These are phyloP conservation scores for Stegodyphus mimosarum DNA, from an alignment of 1,140 invertebrate genomes.

Conservation along the genomic window DNA sequence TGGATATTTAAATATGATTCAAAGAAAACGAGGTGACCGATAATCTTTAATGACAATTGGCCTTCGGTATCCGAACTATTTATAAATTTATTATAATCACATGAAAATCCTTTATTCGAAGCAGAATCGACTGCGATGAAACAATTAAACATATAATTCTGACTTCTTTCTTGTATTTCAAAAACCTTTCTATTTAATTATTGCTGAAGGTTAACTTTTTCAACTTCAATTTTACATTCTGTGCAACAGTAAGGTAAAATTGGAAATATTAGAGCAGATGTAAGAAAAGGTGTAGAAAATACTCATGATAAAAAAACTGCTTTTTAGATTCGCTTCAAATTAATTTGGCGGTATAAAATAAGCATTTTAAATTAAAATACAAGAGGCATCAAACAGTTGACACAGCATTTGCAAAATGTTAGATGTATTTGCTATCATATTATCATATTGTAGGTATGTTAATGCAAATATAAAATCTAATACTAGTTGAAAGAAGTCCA, in stretches of 20 bases:
- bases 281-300: slow-evolving; percentile 47
- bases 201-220: slow-evolving; percentile 21
- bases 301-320: background rate
- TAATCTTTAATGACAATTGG: no score
- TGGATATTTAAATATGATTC: no score
- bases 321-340: no score
- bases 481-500: no score
- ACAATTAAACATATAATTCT: slow-evolving; percentile 16
- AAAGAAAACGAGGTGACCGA: no score
- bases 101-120: background rate
- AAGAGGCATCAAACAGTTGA: no score
- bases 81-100: background rate
- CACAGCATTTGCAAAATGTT: no score
- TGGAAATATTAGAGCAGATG: slow-evolving; percentile 13
- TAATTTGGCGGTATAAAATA: no score
- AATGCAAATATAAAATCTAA: no score
- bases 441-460: no score
- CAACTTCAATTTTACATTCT: slow-evolving; percentile 15
- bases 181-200: background rate
- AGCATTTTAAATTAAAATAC: no score
- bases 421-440: no score
- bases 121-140: background rate
- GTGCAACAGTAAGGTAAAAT: slow-evolving; percentile 23
- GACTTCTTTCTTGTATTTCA: slow-evolving; percentile 15
- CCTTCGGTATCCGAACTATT: background rate